Evolutionary conservation across 2,888 invertebrate species (phyloP), one percentile per base, ranked within the genome.

Genomic region (Limulus polyphemus): DNA sequence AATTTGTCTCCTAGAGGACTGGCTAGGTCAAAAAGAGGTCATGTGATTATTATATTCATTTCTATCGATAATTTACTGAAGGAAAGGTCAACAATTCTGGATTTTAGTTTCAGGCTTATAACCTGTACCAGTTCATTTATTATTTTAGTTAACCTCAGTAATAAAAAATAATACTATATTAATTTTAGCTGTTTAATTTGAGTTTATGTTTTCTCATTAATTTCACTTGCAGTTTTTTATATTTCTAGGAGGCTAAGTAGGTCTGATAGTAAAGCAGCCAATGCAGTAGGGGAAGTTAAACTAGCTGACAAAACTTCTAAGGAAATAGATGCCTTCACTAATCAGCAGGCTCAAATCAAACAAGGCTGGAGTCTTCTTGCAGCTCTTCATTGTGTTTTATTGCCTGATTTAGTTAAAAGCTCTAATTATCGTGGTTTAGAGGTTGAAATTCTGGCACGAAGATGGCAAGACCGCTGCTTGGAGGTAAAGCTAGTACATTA

Each of bases 391-490:
- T 97, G 97, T 73, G 93, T 98, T 47, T 81, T 97, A 56, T 79
- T 99, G 64, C 97, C 98, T 0, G 97, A 98, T 72, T 62, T 79
- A 73, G 71, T 81, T 73, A 87, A 87, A 49, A 84, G 86, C 11
- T 61, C 69, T 75, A 83, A 83, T 65, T 94, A 91, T 78, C 91
- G 94, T 74, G 83, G 92, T n/a, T 95, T 97, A 0, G 90, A 92
- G 77, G 91, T 99, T 7, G 98, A 99, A 78, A 90, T 95, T 85
- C 82, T 99, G 81, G 98, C 97, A 0, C 84, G 95, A 16, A 82
- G 95, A 65, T 99, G 99, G 99, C 98, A 99, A 76, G 98, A 99
- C 79, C 90, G 95, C 71, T 99, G 98, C 76, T 82, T 98, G 9
- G 98, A 99, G 80, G 93, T 94, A 56, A 62, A 51, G 3, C 7